A percentile compares a stretch with the other conserved stretches of the same genome.
Conservation (phyloP, 2,797 vertebrate species). For the Dendrocincla tyrannina region DNA sequence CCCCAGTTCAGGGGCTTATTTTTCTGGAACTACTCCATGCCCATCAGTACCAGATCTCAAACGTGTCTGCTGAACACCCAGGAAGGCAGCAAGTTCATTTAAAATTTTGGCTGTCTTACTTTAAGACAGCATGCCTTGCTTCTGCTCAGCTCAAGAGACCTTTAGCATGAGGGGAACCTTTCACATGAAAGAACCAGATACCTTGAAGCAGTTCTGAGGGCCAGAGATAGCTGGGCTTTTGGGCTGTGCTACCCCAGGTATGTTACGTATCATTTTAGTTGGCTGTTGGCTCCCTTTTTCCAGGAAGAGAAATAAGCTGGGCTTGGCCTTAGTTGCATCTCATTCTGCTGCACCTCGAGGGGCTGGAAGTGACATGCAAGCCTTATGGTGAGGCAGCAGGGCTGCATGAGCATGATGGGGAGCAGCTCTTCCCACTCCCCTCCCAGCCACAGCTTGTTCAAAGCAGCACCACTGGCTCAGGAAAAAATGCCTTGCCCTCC, state of each 20-base stretch:
- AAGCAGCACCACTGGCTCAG: not conserved
- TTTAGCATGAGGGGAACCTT: not conserved
- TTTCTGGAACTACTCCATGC: not conserved
- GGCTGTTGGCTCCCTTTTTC: not conserved
- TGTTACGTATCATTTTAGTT: not conserved
- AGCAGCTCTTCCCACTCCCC: not conserved
- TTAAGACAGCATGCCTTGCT: not conserved
- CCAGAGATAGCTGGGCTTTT: not conserved
- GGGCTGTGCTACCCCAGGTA: not conserved
- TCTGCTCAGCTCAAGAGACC: not conserved
- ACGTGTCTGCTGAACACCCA: not conserved
- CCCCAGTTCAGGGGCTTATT: not conserved
- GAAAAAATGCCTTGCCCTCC: not conserved
- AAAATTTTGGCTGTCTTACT: not conserved
- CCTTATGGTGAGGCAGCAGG: not conserved
- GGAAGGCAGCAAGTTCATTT: not conserved
- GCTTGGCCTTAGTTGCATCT: not conserved
- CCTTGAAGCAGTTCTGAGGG: not conserved
- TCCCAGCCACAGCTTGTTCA: rapidly evolving
- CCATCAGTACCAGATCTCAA: not conserved
- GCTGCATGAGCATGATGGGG: not conserved
- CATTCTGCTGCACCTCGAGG: not conserved
- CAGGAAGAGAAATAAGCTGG: not conserved
- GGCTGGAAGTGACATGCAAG: not conserved
- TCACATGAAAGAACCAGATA: not conserved